Evolutionary conservation across 2,113 vertebrate genomes (phyloP).

Genomic region (Ctenomys sociabilis): DNA sequence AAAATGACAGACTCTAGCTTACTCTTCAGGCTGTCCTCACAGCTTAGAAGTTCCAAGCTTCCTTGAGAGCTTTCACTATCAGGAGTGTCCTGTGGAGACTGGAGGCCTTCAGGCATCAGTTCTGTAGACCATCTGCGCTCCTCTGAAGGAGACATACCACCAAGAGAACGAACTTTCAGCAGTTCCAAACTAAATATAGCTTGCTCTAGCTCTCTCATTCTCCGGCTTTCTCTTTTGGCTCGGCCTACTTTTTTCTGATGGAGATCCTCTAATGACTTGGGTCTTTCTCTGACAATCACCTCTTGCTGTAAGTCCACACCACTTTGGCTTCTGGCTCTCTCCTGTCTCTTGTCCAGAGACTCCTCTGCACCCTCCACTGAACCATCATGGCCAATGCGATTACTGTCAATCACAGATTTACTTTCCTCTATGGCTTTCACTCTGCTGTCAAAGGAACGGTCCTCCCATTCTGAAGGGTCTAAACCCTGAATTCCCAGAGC

Average conservation of each 20-base stretch:
- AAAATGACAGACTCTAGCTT: slow-evolving; percentile 75
- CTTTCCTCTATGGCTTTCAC: slow-evolving; percentile 85
- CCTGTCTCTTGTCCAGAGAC: slow-evolving; percentile 75
- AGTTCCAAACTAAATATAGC: slow-evolving; percentile 97
- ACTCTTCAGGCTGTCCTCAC: slow-evolving; percentile 89
- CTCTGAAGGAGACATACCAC: slow-evolving; percentile 91
- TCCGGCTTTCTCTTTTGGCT: slow-evolving; percentile 95
- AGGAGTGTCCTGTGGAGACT: slow-evolving; percentile 91
- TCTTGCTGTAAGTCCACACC: slow-evolving; percentile 82
- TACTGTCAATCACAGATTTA: slow-evolving; percentile 80
- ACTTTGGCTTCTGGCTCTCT: slow-evolving; percentile 85
- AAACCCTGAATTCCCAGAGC: slow-evolving; percentile 87
- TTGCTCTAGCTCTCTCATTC: slow-evolving; percentile 98
- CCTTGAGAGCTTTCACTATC: slow-evolving; percentile 96
- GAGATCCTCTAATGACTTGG: slow-evolving; percentile 91
- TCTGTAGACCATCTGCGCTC: slow-evolving; percentile 93
- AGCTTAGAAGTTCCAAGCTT: slow-evolving; percentile 93
- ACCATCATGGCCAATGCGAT: slow-evolving; percentile 73
- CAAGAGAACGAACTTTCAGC: slow-evolving; percentile 94
- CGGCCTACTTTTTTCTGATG: slow-evolving; percentile 93
- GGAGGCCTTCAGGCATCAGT: slow-evolving; percentile 86
- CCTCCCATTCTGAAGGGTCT: slow-evolving; percentile 92
- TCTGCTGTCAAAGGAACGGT: slow-evolving; percentile 87
- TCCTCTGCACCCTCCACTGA: slow-evolving; percentile 70
- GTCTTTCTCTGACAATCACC: slow-evolving; percentile 89